Percentiles rank a stretch among this genome's conserved stretches.
Evolutionary conservation across 2,113 vertebrate species (phyloP).

Genomic region (Psittacara wagleri): DNA sequence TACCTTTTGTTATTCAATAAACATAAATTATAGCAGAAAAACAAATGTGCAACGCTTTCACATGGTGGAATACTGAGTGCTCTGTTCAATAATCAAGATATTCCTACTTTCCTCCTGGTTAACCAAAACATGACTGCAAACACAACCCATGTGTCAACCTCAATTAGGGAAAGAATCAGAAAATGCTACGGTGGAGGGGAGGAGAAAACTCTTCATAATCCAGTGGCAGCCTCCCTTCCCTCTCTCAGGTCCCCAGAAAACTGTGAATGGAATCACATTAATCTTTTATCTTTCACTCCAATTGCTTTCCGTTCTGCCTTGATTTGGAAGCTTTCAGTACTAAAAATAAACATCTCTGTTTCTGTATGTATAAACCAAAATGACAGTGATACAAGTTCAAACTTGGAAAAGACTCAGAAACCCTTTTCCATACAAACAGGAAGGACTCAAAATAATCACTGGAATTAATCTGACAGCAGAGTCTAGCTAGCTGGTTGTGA

Average conservation of each 20-base stretch:
- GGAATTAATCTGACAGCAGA: not conserved
- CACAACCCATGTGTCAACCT: not conserved
- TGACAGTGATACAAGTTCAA: not conserved
- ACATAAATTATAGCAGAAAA: not conserved
- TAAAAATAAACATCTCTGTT: not conserved
- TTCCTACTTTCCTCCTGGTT: not conserved
- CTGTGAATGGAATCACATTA: not conserved
- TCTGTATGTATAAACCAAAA: not conserved
- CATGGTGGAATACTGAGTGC: not conserved
- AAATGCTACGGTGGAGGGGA: not conserved
- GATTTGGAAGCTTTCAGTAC: slow-evolving; percentile 25
- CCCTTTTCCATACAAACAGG: not conserved
- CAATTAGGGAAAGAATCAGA: not conserved
- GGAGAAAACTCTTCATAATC: not conserved
- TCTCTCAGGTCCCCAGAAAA: not conserved
- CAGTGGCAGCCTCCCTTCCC: not conserved
- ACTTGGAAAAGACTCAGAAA: slow-evolving; percentile 22
- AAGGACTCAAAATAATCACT: slow-evolving; percentile 22
- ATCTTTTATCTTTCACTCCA: not conserved
- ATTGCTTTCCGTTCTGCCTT: not conserved
- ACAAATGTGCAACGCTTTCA: not conserved
- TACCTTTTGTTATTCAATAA: not conserved
- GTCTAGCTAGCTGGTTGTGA: not conserved
- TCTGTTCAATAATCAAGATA: not conserved
- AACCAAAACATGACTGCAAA: not conserved